Percentiles rank a stretch among this genome's conserved stretches.
Evolutionary conservation across 2,888 invertebrate genomes (phyloP).

Genomic region (Villa cingulata): DNA sequence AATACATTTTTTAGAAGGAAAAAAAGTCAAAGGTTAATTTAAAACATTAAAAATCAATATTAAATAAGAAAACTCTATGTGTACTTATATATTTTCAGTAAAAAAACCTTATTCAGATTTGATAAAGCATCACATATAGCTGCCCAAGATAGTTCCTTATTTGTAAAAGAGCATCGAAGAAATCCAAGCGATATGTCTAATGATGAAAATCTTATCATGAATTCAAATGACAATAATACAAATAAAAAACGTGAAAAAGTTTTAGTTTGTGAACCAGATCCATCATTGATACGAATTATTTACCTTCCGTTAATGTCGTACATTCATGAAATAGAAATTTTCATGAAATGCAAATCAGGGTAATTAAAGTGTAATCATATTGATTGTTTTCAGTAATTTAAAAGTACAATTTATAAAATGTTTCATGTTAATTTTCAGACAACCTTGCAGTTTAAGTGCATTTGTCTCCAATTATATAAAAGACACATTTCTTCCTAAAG

Average conservation of each 20-base stretch:
- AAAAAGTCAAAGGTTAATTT: conserved; percentile 33
- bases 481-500: conserved; percentile 69
- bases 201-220: conserved; percentile 26
- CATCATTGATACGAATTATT: conserved; percentile 59
- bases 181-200: conserved; percentile 34
- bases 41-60: too few relatives aligned
- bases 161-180: conserved; percentile 29
- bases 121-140: conserved; percentile 41
- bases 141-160: conserved; percentile 1
- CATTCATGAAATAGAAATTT: conserved; percentile 68
- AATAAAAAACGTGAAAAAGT: conserved; percentile 39
- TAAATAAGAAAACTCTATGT: too few relatives aligned
- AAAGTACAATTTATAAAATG: conserved; percentile 5
- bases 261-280: conserved; percentile 63
- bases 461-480: conserved; percentile 80
- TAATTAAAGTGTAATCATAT: conserved; percentile 27
- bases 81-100: conserved; percentile 37
- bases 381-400: neutral
- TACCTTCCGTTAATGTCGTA: conserved; percentile 73
- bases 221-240: conserved; percentile 8
- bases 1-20: conserved; percentile 38
- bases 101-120: conserved; percentile 55
- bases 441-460: conserved; percentile 62
- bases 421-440: conserved; percentile 26
- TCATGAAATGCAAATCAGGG: conserved; percentile 44